Conservation (phyloP, 2,113 vertebrate species). For the Opisthocomus hoazin region DNA sequence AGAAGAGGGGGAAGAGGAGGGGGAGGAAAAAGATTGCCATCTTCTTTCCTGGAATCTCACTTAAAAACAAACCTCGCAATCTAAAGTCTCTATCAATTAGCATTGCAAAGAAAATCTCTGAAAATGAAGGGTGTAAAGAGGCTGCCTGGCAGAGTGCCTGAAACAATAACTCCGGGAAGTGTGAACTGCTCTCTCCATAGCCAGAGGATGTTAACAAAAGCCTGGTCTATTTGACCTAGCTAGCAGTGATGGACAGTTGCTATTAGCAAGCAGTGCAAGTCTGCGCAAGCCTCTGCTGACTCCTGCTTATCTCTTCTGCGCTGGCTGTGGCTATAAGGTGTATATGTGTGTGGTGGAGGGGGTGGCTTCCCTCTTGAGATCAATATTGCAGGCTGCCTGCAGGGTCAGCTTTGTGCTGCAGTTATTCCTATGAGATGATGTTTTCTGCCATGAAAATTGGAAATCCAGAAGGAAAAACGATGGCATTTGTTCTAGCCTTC, state of each 20-base stretch:
- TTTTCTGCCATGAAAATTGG: neutral
- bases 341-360: neutral
- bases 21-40: conserved; percentile 6
- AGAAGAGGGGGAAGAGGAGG: neutral
- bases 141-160: conserved; percentile 30
- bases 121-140: conserved; percentile 57
- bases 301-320: conserved; percentile 28
- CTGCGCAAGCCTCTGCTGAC: conserved; percentile 3
- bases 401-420: neutral
- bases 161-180: conserved; percentile 58
- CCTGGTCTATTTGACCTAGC: neutral
- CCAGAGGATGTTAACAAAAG: conserved; percentile 42
- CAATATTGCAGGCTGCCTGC: neutral
- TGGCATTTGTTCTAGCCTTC: neutral
- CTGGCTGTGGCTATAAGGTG: neutral
- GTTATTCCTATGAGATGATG: neutral
- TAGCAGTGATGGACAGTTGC: neutral
- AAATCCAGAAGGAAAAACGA: neutral
- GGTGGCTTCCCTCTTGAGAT: neutral
- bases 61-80: conserved; percentile 25
- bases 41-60: conserved; percentile 58
- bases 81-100: conserved; percentile 50
- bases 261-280: neutral
- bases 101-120: conserved; percentile 60
- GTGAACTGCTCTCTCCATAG: conserved; percentile 43